Conservation (phyloP, 2,888 invertebrate species). For the Drosophila glabriapex region DNA sequence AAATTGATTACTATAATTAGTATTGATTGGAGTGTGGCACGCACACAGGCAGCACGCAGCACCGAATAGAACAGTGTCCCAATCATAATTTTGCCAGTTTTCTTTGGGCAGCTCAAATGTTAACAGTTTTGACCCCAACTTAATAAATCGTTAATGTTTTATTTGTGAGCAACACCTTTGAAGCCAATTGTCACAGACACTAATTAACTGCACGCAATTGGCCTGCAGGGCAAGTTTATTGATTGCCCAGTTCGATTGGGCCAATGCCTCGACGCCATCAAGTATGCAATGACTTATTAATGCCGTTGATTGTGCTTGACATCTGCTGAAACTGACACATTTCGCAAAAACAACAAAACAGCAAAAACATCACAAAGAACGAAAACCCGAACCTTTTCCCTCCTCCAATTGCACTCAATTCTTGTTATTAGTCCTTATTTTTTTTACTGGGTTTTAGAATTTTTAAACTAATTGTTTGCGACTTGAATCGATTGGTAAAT, state of each 20-base stretch:
- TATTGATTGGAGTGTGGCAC: slow-evolving; percentile 71
- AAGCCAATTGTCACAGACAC: slow-evolving; percentile 52
- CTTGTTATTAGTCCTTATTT: not conserved
- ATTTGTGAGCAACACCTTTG: slow-evolving; percentile 75
- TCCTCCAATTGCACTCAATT: not conserved
- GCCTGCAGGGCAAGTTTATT: slow-evolving; percentile 34
- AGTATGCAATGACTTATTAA: slow-evolving; percentile 71
- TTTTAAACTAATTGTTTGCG: not conserved
- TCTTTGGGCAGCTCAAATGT: slow-evolving; percentile 33
- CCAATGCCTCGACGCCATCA: slow-evolving; percentile 11
- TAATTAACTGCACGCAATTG: slow-evolving; percentile 78
- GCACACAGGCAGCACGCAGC: slow-evolving; percentile 56
- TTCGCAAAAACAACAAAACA: slow-evolving; percentile 55
- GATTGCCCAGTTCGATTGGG: slow-evolving; percentile 43
- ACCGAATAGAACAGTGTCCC: not conserved
- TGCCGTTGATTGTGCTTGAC: slow-evolving; percentile 73
- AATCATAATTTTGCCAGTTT: slow-evolving; percentile 41
- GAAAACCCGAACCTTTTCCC: not conserved
- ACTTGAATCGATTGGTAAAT: not conserved
- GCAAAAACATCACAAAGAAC: not conserved
- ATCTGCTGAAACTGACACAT: slow-evolving; percentile 74
- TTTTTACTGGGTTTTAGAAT: not conserved
- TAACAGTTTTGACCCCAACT: slow-evolving; percentile 47
- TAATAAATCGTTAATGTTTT: slow-evolving; percentile 64
- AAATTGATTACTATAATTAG: slow-evolving; percentile 80